phyloP scores from a whole-genome alignment of 2,888 invertebrate species.

The Oscheius sp. region DNA sequence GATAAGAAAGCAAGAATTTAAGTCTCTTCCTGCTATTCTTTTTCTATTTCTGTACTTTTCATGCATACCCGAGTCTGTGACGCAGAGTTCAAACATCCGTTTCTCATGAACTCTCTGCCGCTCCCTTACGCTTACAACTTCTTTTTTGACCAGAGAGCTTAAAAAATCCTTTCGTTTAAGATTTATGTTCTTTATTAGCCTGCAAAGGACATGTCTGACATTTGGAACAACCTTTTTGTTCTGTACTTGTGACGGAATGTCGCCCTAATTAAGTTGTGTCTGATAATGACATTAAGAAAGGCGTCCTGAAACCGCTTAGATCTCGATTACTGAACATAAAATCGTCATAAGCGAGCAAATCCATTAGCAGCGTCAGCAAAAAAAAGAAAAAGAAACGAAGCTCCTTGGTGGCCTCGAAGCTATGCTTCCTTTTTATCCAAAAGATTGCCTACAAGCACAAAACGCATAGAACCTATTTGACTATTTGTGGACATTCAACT shows the following conservation, averaged over 20 bases:
- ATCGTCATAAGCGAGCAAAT: neutral
- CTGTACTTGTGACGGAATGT: conserved; percentile 23
- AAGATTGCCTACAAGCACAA: no score
- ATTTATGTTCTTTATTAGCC: neutral
- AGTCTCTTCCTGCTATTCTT: no score
- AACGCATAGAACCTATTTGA: no score
- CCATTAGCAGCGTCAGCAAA: no score
- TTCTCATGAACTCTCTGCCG: neutral
- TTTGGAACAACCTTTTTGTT: conserved; percentile 8
- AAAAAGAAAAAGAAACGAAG: no score
- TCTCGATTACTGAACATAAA: neutral
- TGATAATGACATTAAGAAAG: conserved; percentile 21
- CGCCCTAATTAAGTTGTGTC: conserved; percentile 6
- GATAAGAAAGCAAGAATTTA: no score
- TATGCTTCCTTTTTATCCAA: no score
- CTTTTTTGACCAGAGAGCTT: no score
- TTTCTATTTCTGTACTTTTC: no score
- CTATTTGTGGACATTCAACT: no score
- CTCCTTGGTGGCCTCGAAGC: no score
- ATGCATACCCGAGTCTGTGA: conserved; percentile 17
- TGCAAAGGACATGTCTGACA: conserved; percentile 14
- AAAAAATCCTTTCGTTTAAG: neutral
- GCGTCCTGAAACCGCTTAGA: neutral
- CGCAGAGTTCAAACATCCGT: conserved; percentile 21
- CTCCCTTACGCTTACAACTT: no score